These are phyloP conservation scores for Trachops cirrhosus DNA, from an alignment of 2,797 vertebrate genomes.

Conservation along the genomic window DNA sequence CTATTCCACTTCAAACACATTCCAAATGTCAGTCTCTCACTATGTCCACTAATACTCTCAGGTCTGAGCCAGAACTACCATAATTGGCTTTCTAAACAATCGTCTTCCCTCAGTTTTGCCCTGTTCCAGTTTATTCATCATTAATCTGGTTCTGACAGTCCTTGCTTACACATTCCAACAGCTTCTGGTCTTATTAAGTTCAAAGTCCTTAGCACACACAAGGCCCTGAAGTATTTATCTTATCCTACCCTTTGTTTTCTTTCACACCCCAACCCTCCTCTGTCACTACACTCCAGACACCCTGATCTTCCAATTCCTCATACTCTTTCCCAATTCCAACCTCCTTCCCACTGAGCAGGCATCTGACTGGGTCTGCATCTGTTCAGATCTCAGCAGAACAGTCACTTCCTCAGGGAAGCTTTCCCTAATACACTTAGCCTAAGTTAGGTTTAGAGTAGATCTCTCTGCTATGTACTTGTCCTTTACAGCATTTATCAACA, in stretches of 20 bases:
- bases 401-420: background rate
- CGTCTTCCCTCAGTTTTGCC: background rate
- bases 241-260: background rate
- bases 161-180: background rate
- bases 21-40: background rate
- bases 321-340: background rate
- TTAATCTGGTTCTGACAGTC: background rate
- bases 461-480: background rate
- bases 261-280: background rate
- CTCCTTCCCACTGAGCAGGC: background rate
- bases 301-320: background rate
- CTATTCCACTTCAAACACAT: background rate
- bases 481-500: background rate
- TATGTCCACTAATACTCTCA: background rate
- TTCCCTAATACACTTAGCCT: background rate
- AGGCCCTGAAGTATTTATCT: background rate
- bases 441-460: background rate
- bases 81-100: background rate
- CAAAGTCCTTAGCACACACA: background rate
- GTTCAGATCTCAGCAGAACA: background rate
- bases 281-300: background rate
- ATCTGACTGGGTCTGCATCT: background rate
- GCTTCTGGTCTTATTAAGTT: background rate
- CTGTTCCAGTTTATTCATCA: background rate
- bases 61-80: background rate